phyloP scores from a whole-genome alignment of 2,113 vertebrate genomes.

The Ramphastos sulfuratus region DNA sequence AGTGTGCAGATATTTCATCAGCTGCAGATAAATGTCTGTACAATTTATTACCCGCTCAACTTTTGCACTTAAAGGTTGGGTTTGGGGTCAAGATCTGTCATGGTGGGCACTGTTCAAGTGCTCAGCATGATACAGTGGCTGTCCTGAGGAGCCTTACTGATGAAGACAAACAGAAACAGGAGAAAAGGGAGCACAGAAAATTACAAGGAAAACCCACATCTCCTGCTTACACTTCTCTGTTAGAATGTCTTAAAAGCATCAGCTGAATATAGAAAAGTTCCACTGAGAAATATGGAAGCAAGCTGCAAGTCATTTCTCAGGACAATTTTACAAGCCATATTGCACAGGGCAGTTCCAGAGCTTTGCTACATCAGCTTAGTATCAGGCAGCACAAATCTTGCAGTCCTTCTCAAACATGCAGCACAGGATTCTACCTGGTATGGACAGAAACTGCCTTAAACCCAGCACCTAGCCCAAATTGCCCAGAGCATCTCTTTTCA shows the following conservation, averaged over 20 bases:
- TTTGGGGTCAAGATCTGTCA: not conserved
- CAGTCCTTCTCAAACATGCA: not conserved
- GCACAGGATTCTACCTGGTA: not conserved
- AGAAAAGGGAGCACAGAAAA: not conserved
- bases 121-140: not conserved
- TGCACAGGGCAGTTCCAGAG: not conserved
- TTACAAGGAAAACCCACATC: accelerated
- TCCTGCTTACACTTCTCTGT: not conserved
- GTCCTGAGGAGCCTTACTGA: not conserved
- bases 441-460: not conserved
- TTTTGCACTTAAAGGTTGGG: not conserved
- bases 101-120: not conserved
- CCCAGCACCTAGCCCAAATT: not conserved
- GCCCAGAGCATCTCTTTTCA: not conserved
- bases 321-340: not conserved
- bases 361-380: not conserved
- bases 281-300: not conserved
- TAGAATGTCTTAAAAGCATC: not conserved
- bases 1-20: not conserved
- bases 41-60: not conserved
- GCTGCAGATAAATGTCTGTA: not conserved
- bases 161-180: not conserved
- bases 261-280: not conserved
- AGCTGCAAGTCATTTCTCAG: not conserved
- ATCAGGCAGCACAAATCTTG: not conserved